Base-by-base conservation (phyloP, 2,797 vertebrate species). In the Karalla daura region DNA sequence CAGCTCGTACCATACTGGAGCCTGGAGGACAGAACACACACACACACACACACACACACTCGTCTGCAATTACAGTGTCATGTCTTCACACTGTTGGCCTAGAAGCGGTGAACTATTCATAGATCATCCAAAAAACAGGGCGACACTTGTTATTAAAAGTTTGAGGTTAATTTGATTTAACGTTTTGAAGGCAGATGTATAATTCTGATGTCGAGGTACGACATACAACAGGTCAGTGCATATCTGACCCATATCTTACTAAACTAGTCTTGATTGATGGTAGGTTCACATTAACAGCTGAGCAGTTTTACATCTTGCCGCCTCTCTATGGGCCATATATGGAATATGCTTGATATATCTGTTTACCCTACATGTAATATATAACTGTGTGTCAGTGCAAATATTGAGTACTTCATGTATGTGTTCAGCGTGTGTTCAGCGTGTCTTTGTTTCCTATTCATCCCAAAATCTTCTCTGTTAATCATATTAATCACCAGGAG, bases 1-100 rank as follows among this genome's bases (percentile, higher is more conserved):
- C 84, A 82, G 80, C 82, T 86, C 50, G 39, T 83, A 75, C 84
- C 81, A 79, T 23, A 64, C 72, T 79, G 64, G 70, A 88, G 87
- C 83, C 85, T 75, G 77, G 85, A 81, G 78, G 60, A 74, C 51
- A 70, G 47, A 27, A 61, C 60, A 40, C 33, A 63, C 32, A 41
- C 30, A 44, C 8, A 33, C 30, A 65, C 41, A 30, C 15, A 44
- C 27, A 49, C 33, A 62, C 32, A 75, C 53, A 49, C 3, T n/a
- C n/a, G 20, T 63, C 52, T 61, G 27, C 27, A 17, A 46, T 24
- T 40, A 66, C 67, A 63, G 61, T 13, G 13, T 54, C 58, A 76
- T 43, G 35, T 72, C 49, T 60, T 65, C 43, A 45, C 35, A 55
- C 47, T 50, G 53, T 62, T 79, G 75, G 68, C 78, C 78, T 64